Percentiles rank a stretch among this genome's conserved stretches.
Conservation (phyloP, 2,113 vertebrate genomes). For the Litocranius walleri region DNA sequence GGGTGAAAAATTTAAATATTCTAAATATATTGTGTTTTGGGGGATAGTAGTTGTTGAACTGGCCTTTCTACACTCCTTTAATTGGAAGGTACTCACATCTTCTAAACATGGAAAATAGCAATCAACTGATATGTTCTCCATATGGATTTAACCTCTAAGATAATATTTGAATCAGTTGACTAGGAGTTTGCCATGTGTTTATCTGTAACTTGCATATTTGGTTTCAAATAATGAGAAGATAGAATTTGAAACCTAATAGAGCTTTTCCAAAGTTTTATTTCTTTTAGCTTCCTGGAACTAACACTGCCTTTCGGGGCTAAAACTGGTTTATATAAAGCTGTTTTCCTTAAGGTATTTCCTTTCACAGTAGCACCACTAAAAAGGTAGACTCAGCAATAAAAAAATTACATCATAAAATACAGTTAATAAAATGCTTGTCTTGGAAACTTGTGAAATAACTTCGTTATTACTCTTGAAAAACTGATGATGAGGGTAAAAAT, state of each 20-base stretch:
- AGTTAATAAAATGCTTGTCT: not conserved
- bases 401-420: not conserved
- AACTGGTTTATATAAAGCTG: not conserved
- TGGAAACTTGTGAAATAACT: not conserved
- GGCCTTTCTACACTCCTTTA: not conserved
- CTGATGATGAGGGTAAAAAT: not conserved
- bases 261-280: not conserved
- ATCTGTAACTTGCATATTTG: not conserved
- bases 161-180: not conserved
- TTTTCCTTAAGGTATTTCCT: not conserved
- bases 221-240: slow-evolving; percentile 10
- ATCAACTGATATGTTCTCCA: not conserved
- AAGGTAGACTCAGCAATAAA: not conserved
- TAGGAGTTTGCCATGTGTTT: not conserved
- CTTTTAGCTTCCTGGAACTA: not conserved
- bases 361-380: not conserved
- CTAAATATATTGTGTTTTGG: not conserved
- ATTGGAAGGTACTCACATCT: not conserved
- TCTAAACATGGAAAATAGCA: not conserved
- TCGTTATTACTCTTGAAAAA: slow-evolving; percentile 29
- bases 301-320: not conserved
- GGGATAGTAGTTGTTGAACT: not conserved
- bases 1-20: not conserved
- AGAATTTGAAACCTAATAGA: not conserved
- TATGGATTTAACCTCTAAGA: not conserved